Base-by-base conservation (phyloP, 2,888 invertebrate species). In the Metellina segmentata region DNA sequence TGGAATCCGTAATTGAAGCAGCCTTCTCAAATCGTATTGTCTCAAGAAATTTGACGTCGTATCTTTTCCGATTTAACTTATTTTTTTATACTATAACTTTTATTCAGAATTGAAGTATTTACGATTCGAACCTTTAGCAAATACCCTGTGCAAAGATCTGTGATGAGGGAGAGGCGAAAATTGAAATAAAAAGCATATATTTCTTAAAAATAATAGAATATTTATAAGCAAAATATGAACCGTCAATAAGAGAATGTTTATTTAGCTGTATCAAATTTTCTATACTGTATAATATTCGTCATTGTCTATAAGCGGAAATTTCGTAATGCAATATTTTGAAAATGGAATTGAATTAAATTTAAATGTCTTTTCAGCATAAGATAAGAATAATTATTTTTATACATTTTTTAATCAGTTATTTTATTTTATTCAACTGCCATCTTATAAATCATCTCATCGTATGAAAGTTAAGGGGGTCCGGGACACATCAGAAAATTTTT, bases 11-110 rank as follows among this genome's bases (percentile, higher is more conserved):
- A 71, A 72, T 82, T 82, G 82, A 71, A 71, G 51, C 49, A 70
- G 71, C 19, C 51, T 16, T 72, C 71, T 51, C 48, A 34, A 19
- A 82, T 82, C 51, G 72, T 82, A 82, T 82, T 82, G 82, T 82
- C 51, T 82, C 70, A 71, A n/a, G 19, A 19, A 49, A 71, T 71
- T 71, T 82, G 49, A 7, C 49, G 8, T 16, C 19, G 48, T n/a
- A 81, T 69, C 48, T 69, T 49, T 81, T 48, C 61, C 16, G 48
- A 48, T 75, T 49, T 81, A 48, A 7, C 11, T 69, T 20, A 34
- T 69, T n/a, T 49, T 70, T 81, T 81, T 49, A 8, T 70, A 13
- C n/a, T 81, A 16, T 51, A n/a, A 16, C 71, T 72, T 71, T 52
- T 82, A 51, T 82, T 71, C 11, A 16, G 19, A n/a, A 19, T n/a